Conservation (phyloP, 2,797 vertebrate genomes). For the Lophius americanus region DNA sequence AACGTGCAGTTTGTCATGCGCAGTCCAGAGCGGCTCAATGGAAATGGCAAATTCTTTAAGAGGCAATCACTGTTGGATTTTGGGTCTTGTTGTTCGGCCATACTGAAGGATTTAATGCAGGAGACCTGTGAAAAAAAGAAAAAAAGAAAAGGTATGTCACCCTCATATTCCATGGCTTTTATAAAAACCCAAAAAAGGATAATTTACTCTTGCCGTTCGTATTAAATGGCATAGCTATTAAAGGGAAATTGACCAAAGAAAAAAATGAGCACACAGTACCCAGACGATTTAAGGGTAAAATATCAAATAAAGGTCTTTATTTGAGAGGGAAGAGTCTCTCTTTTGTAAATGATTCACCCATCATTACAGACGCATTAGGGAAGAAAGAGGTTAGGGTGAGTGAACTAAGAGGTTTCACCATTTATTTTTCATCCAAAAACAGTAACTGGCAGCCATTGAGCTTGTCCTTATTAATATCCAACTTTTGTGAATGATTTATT, state of each 20-base stretch:
- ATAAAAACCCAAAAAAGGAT: constrained; percentile 27
- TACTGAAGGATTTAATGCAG: constrained; percentile 16
- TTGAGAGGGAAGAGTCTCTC: background rate
- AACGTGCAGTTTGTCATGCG: constrained; percentile 28
- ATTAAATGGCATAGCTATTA: no score
- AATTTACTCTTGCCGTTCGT: constrained; percentile 11
- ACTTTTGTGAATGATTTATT: constrained; percentile 20
- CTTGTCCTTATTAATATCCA: constrained; percentile 14
- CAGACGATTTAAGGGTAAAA: constrained; percentile 43
- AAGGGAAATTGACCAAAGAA: background rate
- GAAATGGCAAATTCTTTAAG: constrained; percentile 20
- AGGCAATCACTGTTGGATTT: constrained; percentile 27
- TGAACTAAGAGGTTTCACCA: constrained; percentile 23
- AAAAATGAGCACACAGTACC: constrained; percentile 13
- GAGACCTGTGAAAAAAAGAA: constrained; percentile 57
- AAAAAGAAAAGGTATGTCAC: constrained; percentile 22
- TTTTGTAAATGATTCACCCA: constrained; percentile 24
- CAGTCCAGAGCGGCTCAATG: constrained; percentile 24
- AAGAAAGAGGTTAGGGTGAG: constrained; percentile 20
- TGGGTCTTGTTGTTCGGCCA: constrained; percentile 15
- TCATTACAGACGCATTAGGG: constrained; percentile 36
- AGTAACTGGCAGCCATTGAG: constrained; percentile 26
- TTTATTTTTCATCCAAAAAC: constrained; percentile 44
- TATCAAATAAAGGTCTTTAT: constrained; percentile 14
- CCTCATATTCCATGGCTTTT: constrained; percentile 11